phyloP scores from a whole-genome alignment of 2,888 invertebrate genomes.

The Oligia fasciuncula region DNA sequence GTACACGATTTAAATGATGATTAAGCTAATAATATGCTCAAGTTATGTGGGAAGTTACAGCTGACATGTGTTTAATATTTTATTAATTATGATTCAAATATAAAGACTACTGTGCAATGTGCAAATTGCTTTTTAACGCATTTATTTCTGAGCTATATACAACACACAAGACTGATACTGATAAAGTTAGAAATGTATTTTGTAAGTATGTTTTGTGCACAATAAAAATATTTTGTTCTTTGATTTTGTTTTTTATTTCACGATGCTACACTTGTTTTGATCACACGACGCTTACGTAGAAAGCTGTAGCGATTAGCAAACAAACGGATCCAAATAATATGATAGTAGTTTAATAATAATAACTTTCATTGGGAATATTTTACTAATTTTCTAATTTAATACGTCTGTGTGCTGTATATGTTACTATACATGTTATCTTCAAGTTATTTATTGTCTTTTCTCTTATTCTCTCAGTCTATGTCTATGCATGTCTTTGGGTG shows the following conservation, averaged over 20 bases:
- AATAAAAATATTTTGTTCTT: slow-evolving; percentile 88
- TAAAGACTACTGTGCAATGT: slow-evolving; percentile 68
- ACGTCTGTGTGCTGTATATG: slow-evolving; percentile 88
- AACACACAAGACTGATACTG: slow-evolving; percentile 90
- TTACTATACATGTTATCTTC: slow-evolving; percentile 54
- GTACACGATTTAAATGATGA: slow-evolving; percentile 7
- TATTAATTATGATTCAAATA: slow-evolving; percentile 68
- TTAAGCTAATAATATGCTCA: slow-evolving; percentile 71
- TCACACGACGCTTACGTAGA: slow-evolving; percentile 62
- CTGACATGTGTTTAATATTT: slow-evolving; percentile 72
- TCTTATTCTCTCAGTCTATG: slow-evolving; percentile 79
- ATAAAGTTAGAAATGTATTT: slow-evolving; percentile 86
- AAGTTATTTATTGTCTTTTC: slow-evolving; percentile 61
- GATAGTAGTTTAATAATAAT: slow-evolving; percentile 36
- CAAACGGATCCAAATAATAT: slow-evolving; percentile 78
- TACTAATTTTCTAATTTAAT: slow-evolving; percentile 57
- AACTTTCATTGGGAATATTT: slow-evolving; percentile 45
- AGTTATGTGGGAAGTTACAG: slow-evolving; percentile 78
- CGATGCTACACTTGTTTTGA: slow-evolving; percentile 60
- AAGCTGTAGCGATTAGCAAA: slow-evolving; percentile 76
- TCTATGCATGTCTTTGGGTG: slow-evolving; percentile 75
- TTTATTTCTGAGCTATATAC: slow-evolving; percentile 89
- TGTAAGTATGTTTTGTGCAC: slow-evolving; percentile 89
- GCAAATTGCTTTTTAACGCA: slow-evolving; percentile 85
- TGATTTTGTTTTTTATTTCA: slow-evolving; percentile 85